Conservation (phyloP, 1,140 invertebrate genomes). For the Ceratina australensis region DNA sequence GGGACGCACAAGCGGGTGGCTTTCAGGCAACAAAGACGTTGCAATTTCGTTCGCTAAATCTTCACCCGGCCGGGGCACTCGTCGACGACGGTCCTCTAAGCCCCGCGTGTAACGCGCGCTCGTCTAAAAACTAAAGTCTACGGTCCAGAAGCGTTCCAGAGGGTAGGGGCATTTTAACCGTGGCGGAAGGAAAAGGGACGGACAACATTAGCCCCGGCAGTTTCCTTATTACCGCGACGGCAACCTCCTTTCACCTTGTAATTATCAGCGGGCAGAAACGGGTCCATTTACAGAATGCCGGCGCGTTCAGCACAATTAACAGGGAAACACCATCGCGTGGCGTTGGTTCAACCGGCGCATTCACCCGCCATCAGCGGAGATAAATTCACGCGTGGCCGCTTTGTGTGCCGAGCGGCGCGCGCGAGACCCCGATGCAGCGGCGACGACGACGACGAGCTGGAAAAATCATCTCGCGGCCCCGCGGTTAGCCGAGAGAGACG, state of each 20-base stretch:
- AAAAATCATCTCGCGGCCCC: constrained; percentile 31
- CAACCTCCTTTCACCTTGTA: constrained; percentile 32
- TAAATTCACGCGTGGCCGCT: constrained; percentile 40
- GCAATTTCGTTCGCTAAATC: constrained; percentile 8
- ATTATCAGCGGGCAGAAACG: constrained; percentile 46
- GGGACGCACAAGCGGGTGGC: neutral
- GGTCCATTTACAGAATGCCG: constrained; percentile 32
- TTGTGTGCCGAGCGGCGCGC: constrained; percentile 18
- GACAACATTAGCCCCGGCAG: constrained; percentile 9
- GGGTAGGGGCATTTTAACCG: constrained; percentile 5
- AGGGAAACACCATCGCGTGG: constrained; percentile 23
- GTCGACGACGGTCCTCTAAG: neutral
- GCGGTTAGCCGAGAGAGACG: neutral
- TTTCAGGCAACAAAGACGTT: neutral
- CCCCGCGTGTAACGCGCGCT: neutral
- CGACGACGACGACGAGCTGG: constrained; percentile 35
- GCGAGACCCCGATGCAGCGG: neutral
- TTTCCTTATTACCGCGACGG: constrained; percentile 31
- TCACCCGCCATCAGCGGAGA: constrained; percentile 36
- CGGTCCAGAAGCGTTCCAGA: neutral
- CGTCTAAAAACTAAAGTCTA: neutral
- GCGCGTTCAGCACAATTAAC: constrained; percentile 39
- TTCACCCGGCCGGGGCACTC: neutral
- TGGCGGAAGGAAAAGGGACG: neutral
- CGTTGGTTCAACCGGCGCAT: constrained; percentile 28